A percentile compares a stretch with the other conserved stretches of the same genome.
Evolutionary conservation across 1,140 invertebrate genomes (phyloP).

Genomic region (Megathymus violae): DNA sequence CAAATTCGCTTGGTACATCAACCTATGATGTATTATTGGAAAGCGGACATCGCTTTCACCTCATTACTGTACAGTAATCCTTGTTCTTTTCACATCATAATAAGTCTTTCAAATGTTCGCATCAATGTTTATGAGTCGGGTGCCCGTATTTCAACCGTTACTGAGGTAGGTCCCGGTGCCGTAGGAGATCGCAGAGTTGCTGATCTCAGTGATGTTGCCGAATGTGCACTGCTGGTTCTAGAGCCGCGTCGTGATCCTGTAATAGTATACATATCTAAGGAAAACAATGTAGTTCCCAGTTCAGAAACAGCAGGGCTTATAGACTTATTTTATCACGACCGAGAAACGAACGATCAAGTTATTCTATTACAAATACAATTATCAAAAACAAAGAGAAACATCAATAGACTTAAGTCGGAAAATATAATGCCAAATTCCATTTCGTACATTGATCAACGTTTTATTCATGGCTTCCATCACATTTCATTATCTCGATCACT

Average conservation of each 20-base stretch:
- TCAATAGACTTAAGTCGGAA: too few relatives aligned
- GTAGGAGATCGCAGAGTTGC: constrained; percentile 74
- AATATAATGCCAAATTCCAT: too few relatives aligned
- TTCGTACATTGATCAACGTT: too few relatives aligned
- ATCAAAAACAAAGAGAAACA: too few relatives aligned
- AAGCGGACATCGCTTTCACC: constrained; percentile 12
- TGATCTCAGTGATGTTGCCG: constrained; percentile 84
- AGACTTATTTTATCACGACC: constrained; percentile 7
- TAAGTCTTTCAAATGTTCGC: constrained; percentile 22
- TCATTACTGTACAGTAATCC: constrained; percentile 20
- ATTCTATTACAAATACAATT: too few relatives aligned
- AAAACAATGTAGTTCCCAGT: constrained; percentile 18
- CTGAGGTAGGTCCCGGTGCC: constrained; percentile 71
- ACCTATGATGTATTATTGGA: constrained; percentile 19
- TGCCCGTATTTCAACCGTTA: constrained; percentile 76
- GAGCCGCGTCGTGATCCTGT: constrained; percentile 87
- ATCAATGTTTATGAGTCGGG: constrained; percentile 61
- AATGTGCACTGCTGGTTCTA: constrained; percentile 87
- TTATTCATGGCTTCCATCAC: background rate
- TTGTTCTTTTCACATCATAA: constrained; percentile 5
- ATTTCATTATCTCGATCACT: background rate
- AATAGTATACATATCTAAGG: constrained; percentile 52
- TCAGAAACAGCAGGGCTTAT: background rate
- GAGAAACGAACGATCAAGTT: background rate
- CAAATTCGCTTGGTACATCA: constrained; percentile 24